Conservation (phyloP, 2,888 invertebrate species). For the Sinotaia quadrata region DNA sequence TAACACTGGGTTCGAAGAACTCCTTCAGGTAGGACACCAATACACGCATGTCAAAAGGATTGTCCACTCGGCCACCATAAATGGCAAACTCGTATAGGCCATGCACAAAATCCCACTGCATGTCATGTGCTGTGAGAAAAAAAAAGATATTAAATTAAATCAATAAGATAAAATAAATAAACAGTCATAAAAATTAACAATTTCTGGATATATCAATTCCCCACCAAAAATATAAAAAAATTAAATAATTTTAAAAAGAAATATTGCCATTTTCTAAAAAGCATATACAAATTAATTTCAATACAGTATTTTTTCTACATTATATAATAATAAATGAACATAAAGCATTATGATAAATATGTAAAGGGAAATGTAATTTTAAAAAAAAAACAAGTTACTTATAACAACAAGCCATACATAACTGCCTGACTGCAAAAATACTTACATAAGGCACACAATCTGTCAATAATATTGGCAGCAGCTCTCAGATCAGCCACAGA, state of each 20-base stretch:
- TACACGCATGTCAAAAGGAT: constrained; percentile 81
- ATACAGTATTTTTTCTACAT: no score
- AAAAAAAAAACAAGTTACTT: no score
- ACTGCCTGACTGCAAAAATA: no score
- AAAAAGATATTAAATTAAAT: background rate
- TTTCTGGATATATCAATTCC: background rate
- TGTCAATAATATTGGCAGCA: constrained; percentile 79
- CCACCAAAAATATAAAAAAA: background rate
- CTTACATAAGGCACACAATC: constrained; percentile 72
- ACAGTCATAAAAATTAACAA: background rate
- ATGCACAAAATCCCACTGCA: constrained; percentile 83
- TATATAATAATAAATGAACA: no score
- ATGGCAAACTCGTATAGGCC: constrained; percentile 85
- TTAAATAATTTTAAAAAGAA: background rate
- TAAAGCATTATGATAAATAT: no score
- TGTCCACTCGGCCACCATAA: constrained; percentile 90
- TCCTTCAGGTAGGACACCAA: constrained; percentile 79
- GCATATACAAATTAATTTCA: no score
- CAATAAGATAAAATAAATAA: background rate
- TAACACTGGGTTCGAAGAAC: constrained; percentile 69
- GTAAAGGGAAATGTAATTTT: no score
- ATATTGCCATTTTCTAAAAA: no score
- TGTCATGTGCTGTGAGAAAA: constrained; percentile 49
- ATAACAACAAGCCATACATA: no score
- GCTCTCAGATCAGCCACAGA: constrained; percentile 85